Evolutionary conservation across 2,113 vertebrate genomes (phyloP).

Genomic region (Phaethornis superciliosus): DNA sequence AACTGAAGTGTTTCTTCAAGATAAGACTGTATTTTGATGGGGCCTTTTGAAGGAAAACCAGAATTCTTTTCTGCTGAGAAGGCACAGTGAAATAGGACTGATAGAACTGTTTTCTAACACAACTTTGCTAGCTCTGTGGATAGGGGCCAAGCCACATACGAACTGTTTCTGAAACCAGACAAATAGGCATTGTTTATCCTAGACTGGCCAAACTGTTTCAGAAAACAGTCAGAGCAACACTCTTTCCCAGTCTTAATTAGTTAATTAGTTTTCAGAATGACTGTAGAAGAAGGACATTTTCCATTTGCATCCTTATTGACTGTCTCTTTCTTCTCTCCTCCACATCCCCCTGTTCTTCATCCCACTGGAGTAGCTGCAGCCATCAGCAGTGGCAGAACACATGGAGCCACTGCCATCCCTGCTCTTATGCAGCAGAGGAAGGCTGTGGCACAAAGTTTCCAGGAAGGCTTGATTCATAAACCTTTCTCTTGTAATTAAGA

Average conservation of each 20-base stretch:
- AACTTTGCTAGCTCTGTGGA: not conserved
- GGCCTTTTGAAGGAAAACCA: not conserved
- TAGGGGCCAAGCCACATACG: slow-evolving; percentile 19
- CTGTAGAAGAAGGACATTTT: not conserved
- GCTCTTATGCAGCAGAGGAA: not conserved
- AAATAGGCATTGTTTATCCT: slow-evolving; percentile 50
- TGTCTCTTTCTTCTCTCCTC: not conserved
- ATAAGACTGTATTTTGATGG: not conserved
- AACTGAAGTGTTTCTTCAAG: not conserved
- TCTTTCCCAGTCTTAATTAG: slow-evolving; percentile 23
- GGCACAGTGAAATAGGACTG: not conserved
- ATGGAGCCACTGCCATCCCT: not conserved
- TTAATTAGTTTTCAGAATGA: slow-evolving; percentile 24
- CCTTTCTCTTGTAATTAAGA: not conserved
- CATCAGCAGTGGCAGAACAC: not conserved
- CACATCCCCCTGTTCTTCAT: not conserved
- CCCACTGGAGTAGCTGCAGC: not conserved
- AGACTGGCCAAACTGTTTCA: slow-evolving; percentile 33
- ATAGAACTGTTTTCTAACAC: not conserved
- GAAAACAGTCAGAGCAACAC: not conserved
- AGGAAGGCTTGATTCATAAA: not conserved
- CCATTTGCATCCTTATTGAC: not conserved
- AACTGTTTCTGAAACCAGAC: slow-evolving; percentile 44
- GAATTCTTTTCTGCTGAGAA: slow-evolving; percentile 17
- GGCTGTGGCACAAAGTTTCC: not conserved